Conservation (phyloP, 1,140 invertebrate species). For the Panulirus ornatus region DNA sequence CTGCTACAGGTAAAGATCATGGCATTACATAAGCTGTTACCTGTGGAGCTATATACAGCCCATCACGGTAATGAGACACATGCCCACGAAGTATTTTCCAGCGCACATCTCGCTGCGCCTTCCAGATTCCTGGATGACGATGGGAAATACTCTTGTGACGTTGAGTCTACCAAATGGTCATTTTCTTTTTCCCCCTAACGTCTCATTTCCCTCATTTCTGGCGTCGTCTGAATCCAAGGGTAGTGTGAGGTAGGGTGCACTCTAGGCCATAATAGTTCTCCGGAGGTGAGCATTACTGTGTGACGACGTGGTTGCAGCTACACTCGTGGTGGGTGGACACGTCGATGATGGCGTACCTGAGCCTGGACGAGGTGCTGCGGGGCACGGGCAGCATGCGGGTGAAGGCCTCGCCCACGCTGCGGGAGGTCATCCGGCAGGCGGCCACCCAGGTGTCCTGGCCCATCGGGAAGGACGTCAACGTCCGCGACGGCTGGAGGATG, state of each 20-base stretch:
- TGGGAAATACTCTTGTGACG: no score
- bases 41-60: no score
- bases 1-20: no score
- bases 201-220: neutral
- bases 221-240: neutral
- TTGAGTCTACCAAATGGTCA: no score
- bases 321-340: constrained; percentile 45
- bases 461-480: neutral
- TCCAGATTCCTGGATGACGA: no score
- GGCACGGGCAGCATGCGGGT: constrained; percentile 40
- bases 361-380: constrained; percentile 33
- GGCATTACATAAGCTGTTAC: no score
- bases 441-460: constrained; percentile 32
- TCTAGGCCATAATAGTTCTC: neutral
- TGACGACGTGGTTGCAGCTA: neutral
- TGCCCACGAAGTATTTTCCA: no score
- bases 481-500: neutral
- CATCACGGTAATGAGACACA: no score
- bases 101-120: no score
- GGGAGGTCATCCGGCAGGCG: constrained; percentile 24
- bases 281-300: no score
- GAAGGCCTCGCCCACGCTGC: constrained; percentile 17
- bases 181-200: neutral
- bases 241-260: neutral
- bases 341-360: constrained; percentile 33